Evolutionary conservation across 2,113 vertebrate species (phyloP), one percentile per base, ranked within the genome.

Genomic region (Gallinago media): DNA sequence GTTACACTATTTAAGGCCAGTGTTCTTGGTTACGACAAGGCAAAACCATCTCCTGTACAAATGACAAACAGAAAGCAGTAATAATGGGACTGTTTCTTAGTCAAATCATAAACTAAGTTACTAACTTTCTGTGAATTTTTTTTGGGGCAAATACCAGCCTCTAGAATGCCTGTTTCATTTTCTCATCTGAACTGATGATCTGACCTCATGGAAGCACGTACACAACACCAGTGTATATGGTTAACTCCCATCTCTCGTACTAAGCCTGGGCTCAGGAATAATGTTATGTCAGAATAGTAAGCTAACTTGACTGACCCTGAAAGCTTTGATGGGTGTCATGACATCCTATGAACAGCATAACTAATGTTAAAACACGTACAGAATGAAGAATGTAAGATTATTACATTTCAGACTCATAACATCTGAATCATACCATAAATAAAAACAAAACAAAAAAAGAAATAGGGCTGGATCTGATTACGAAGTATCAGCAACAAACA

Each of bases 171-270:
- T 21, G 9, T 25, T 36, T 59, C 21, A 36, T 47, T 54, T 80
- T 6, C 47, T 34, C 22, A 63, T 40, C 10, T 75, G 67, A 92
- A 50, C 27, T 29, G 54, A 75, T n/a, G 38, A 50, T n/a, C 18
- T 49, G 76, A 76, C 13, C 8, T 63, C 22, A 84, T 8, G 29
- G 67, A 72, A 83, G 8, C 18, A 29, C 8, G 27, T 16, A 42
- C 4, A 46, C 9, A 73, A 59, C 63, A 5, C 3, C 19, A 71
- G 21, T 1, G 32, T 8, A n/a, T 12, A 36, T 0, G 0, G 23
- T 50, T 65, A 79, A 81, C 15, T 73, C 18, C 25, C n/a, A 46
- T 50, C 27, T 89, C 34, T 46, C 22, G 6, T 15, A 58, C 29
- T 75, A 65, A 81, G 49, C 11, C 70, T 58, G 54, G 42, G 18